A percentile compares a stretch with the other conserved stretches of the same genome.
Conservation (phyloP, 2,888 invertebrate genomes). For the Apamea crenata region DNA sequence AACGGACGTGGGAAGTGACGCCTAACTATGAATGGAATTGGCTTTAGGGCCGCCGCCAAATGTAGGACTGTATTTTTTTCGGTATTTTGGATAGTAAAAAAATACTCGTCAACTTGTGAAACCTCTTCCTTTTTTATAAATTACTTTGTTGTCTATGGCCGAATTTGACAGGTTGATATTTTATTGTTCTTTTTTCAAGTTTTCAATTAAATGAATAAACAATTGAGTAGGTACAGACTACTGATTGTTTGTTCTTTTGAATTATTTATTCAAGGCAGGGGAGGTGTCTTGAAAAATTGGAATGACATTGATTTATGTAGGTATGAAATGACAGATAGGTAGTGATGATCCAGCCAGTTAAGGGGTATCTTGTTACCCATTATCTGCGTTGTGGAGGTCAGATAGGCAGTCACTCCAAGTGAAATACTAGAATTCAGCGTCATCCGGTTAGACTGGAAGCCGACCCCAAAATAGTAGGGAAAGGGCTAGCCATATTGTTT, state of each 20-base stretch:
- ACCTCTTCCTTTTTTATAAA: neutral
- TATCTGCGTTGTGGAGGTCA: neutral
- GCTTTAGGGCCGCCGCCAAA: conserved; percentile 25
- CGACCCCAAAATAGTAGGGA: neutral
- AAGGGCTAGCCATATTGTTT: neutral
- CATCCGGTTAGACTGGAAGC: neutral
- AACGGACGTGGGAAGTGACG: conserved; percentile 53
- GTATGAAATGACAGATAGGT: neutral
- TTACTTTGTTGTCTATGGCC: neutral
- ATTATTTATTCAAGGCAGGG: neutral
- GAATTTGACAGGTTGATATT: neutral
- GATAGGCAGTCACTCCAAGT: neutral
- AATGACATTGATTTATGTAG: neutral
- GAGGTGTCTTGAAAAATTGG: neutral
- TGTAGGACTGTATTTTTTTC: neutral
- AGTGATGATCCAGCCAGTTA: neutral
- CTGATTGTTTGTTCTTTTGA: neutral
- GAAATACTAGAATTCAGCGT: neutral
- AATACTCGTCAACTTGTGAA: neutral
- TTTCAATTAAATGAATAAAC: neutral
- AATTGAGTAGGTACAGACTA: neutral
- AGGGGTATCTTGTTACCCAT: neutral
- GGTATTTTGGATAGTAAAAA: neutral
- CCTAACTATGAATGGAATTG: conserved; percentile 23
- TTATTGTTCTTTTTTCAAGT: neutral